These are phyloP conservation scores for Galleria mellonella DNA, from an alignment of 1,140 invertebrate species.

Conservation along the genomic window DNA sequence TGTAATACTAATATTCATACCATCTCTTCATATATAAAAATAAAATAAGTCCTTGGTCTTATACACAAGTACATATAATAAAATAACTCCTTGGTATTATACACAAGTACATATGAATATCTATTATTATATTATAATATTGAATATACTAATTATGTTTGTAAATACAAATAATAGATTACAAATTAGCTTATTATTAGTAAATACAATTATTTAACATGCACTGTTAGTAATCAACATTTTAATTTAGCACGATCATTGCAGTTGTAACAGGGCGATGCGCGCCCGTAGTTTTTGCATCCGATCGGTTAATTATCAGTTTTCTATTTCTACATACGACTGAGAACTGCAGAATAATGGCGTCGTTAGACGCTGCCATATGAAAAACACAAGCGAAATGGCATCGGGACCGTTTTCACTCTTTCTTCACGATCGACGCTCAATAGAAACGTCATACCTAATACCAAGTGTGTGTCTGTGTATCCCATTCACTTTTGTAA, in stretches of 20 bases:
- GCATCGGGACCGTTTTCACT: conserved; percentile 30
- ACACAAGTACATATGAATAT: too few relatives aligned
- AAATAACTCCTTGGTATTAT: too few relatives aligned
- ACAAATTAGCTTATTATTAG: too few relatives aligned
- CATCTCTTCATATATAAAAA: too few relatives aligned
- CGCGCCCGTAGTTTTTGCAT: conserved; percentile 19
- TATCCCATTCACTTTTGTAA: conserved; percentile 21
- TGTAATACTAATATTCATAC: too few relatives aligned
- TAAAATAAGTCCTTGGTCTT: too few relatives aligned
- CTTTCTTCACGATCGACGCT: conserved; percentile 25
- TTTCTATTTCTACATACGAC: conserved; percentile 48
- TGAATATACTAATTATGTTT: too few relatives aligned
- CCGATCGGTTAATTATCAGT: conserved; percentile 34
- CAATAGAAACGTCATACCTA: conserved; percentile 27
- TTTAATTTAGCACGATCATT: conserved; percentile 1
- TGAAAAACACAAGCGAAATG: conserved; percentile 29
- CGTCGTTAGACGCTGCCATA: conserved; percentile 19
- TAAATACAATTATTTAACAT: too few relatives aligned
- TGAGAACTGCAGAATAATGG: conserved; percentile 53
- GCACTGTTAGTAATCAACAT: conserved; percentile 2
- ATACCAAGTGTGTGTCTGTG: conserved; percentile 6
- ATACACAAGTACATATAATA: too few relatives aligned
- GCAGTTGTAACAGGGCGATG: conserved; percentile 2
- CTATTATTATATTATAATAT: too few relatives aligned
- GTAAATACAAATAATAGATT: too few relatives aligned